A percentile compares a stretch with the other conserved stretches of the same genome.
Conservation (phyloP, 2,888 invertebrate species). For the Entomobrya multifasciata region DNA sequence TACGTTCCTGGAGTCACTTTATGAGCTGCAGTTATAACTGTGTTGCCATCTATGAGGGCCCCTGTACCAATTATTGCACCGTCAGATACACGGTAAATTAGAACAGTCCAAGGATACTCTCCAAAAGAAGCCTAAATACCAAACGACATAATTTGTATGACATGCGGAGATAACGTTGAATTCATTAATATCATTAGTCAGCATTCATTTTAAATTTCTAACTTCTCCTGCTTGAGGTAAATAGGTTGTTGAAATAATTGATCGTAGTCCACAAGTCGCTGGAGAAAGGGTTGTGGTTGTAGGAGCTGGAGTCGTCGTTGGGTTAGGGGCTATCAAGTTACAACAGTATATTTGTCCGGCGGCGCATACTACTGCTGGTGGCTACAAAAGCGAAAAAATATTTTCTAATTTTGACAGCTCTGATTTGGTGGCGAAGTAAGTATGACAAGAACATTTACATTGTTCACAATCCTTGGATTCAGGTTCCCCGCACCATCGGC, state of each 20-base stretch:
- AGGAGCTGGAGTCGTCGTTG: constrained; percentile 39
- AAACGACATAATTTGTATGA: too few relatives aligned
- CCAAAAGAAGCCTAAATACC: constrained; percentile 84
- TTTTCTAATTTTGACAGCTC: not conserved
- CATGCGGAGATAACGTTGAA: too few relatives aligned
- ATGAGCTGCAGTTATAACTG: constrained; percentile 87
- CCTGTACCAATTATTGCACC: constrained; percentile 88
- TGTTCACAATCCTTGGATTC: constrained; percentile 71
- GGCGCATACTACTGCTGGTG: constrained; percentile 41
- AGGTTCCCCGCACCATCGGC: constrained; percentile 67
- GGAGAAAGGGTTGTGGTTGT: constrained; percentile 19
- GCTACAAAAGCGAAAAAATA: constrained; percentile 40
- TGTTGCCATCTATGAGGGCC: constrained; percentile 84
- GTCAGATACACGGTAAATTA: constrained; percentile 83
- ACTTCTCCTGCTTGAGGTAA: constrained; percentile 65
- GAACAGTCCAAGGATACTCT: constrained; percentile 87
- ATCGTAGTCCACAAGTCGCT: constrained; percentile 57
- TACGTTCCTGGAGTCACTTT: constrained; percentile 82
- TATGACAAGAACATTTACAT: too few relatives aligned
- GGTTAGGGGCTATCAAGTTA: constrained; percentile 58
- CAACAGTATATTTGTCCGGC: constrained; percentile 70
- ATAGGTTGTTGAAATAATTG: constrained; percentile 42
- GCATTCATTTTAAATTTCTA: not conserved
- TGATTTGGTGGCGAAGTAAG: too few relatives aligned
- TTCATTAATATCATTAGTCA: too few relatives aligned